Base-by-base conservation (phyloP, 2,797 vertebrate genomes). In the Myotis planiceps region DNA sequence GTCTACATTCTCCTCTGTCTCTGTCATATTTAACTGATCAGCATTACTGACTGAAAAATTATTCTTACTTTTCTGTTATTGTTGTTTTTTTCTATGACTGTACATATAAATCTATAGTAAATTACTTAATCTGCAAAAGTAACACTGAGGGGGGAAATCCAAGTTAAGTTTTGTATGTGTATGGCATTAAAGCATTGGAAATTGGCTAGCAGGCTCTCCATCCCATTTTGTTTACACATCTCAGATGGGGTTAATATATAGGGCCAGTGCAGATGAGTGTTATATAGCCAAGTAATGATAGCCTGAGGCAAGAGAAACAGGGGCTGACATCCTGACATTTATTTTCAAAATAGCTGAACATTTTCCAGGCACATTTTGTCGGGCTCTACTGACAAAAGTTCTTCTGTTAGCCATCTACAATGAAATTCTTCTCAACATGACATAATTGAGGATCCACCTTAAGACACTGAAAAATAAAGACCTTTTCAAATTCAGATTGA, bases 401-500 rank as follows among this genome's bases (percentile, higher is more conserved):
- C 97, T 96, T 98, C 96, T 98, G 97, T 98, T 97, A 88, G 18
- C 29, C 66, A 47, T 92, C 60, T 89, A 96, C 85, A 95, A 91
- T 49, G 90, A 95, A 96, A 98, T 98, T 97, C 97, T 96, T 97
- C 80, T 91, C 66, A 55, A 92, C 92, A 94, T 97, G 97, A 97
- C 93, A 94, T 98, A 96, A 98, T 89, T 86, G 88, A 95, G 86
- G 92, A 97, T 95, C 95, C 85, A 97, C 97, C 97, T 98, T 98
- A 96, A 93, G 90, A 96, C 45, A 27, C 49, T 76, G 88, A 96
- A 96, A 96, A 97, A 95, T 90, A 96, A 98, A 96, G 96, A 96
- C 51, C 90, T 97, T 96, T 96, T 97, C 94, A 96, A 75, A 94
- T 60, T 93, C 92, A 87, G 49, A 95, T 81, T 76, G 88, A 74